These are phyloP conservation scores for Hoplodrina blanda DNA, from an alignment of 2,888 invertebrate species.

Conservation along the genomic window DNA sequence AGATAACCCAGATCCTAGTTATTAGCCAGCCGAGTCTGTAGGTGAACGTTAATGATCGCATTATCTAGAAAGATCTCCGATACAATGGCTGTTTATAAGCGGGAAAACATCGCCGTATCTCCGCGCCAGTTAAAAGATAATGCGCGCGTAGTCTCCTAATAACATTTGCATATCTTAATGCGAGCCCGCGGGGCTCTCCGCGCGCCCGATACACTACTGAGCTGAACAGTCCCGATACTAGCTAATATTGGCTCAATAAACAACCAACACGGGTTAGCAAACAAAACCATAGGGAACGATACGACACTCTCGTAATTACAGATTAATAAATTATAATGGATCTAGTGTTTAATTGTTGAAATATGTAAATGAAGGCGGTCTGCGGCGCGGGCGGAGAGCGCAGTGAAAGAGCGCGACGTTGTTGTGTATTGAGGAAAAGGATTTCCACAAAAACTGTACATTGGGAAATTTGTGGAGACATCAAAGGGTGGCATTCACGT, in stretches of 20 bases:
- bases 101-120: conserved; percentile 74
- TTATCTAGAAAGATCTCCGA: conserved; percentile 75
- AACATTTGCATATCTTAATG: conserved; percentile 88
- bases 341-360: conserved; percentile 71
- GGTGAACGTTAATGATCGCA: conserved; percentile 63
- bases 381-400: conserved; percentile 25
- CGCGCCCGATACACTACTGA: conserved; percentile 50
- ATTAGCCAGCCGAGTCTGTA: conserved; percentile 44
- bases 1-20: conserved; percentile 53
- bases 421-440: conserved; percentile 32
- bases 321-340: conserved; percentile 85
- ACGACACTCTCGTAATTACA: conserved; percentile 76
- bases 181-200: conserved; percentile 63
- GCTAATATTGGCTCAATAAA: conserved; percentile 79
- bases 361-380: conserved; percentile 74
- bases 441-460: conserved; percentile 54
- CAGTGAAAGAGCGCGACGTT: conserved; percentile 27
- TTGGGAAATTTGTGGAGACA: conserved; percentile 67
- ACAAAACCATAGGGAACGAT: conserved; percentile 74
- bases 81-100: conserved; percentile 72
- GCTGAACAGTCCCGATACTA: conserved; percentile 70
- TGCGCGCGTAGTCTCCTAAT: conserved; percentile 78
- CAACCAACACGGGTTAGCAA: conserved; percentile 72
- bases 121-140: conserved; percentile 79
- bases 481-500: conserved; percentile 71